Evolutionary conservation across 2,797 vertebrate genomes (phyloP).

Genomic region (Danio jaintianensis): DNA sequence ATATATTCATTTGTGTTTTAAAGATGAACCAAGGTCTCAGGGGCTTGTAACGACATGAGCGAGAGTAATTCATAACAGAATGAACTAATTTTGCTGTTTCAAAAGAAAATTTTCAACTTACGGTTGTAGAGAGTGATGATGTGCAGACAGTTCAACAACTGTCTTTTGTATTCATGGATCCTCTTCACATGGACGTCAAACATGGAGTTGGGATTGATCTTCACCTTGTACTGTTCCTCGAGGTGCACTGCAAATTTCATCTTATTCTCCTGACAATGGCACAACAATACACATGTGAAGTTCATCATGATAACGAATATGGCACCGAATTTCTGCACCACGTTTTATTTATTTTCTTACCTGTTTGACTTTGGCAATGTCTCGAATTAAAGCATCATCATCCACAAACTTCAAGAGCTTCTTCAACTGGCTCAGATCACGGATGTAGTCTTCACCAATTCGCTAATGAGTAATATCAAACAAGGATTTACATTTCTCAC

Average conservation of each 20-base stretch:
- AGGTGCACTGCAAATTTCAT: conserved; percentile 86
- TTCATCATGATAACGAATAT: background rate
- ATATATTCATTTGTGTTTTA: no score
- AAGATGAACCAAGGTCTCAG: no score
- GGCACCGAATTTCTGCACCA: background rate
- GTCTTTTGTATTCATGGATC: conserved; percentile 94
- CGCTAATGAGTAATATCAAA: conserved; percentile 72
- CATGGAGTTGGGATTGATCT: conserved; percentile 89
- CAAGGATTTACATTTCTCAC: background rate
- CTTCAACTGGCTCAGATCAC: conserved; percentile 86
- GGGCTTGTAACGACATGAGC: no score
- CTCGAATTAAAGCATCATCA: conserved; percentile 86
- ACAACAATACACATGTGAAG: background rate
- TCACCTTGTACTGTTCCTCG: conserved; percentile 87
- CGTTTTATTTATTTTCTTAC: conserved; percentile 67
- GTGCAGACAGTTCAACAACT: conserved; percentile 93
- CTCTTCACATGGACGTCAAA: conserved; percentile 94
- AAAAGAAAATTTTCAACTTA: no score
- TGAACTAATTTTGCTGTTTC: no score
- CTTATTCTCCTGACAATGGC: conserved; percentile 87
- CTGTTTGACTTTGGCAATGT: conserved; percentile 91
- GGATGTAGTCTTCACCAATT: conserved; percentile 91
- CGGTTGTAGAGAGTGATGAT: conserved; percentile 92
- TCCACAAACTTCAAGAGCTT: conserved; percentile 84
- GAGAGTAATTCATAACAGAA: no score